Base-by-base conservation (phyloP, 2,888 invertebrate genomes). In the Cheilosia vernalis region DNA sequence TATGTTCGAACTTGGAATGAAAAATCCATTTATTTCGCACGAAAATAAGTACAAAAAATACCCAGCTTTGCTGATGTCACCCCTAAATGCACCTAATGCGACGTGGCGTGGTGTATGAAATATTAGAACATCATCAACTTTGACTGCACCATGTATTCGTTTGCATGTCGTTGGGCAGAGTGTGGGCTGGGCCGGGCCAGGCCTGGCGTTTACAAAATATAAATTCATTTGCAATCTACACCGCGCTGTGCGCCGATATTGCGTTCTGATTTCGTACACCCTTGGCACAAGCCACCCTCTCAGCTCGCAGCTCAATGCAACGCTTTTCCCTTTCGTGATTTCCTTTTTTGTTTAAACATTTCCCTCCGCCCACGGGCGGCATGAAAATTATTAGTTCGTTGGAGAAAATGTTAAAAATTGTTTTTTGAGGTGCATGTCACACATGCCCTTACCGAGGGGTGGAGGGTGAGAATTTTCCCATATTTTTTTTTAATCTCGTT, bases 81-180 rank as follows among this genome's bases (percentile, higher is more conserved):
- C 67, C 76, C 51, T 44, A 55, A 67, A 55, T 33, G 49, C 60
- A 53, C 66, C 76, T 58, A 58, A 42, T 60, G 30, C 66, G 24
- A 19, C 58, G 33, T 42, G 67, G 60, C 49, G 44, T 61, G 58
- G 67, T 47, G 74, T 66, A 58, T 77, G 67, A 77, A 77, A 77
- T 77, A 77, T 77, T 77, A 69, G 77, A 61, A 77, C 67, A 67
- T 77, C 67, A 77, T 61, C 77, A 77, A 67, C 67, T 61, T 69
- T 61, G 61, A 77, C 77, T 67, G 67, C 67, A 53, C n/a, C 53
- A 37, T 37, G 37, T 37, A 37, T 30, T 9, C 37, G 37, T 37
- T 37, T 13, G 40, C 17, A 44, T 30, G 67, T 15, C 21, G 21
- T 13, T 15, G 51, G 24, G 24, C n/a, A 7, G 47, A 13, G 40